Evolutionary conservation across 2,888 invertebrate genomes (phyloP), one percentile per base, ranked within the genome.

Genomic region (Pristionchus fissidentatus): DNA sequence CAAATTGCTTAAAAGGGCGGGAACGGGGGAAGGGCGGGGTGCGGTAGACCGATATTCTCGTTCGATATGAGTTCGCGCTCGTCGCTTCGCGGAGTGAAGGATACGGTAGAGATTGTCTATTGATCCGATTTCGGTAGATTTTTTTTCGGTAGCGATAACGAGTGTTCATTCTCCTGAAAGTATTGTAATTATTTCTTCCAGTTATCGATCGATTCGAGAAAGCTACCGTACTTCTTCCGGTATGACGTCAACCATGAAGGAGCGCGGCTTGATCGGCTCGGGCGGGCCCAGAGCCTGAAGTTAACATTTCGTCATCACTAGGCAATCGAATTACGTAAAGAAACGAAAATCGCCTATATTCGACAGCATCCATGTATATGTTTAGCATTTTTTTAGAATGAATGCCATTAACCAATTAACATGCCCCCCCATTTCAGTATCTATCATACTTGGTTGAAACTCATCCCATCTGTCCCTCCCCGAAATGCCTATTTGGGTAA

Each of bases 61-160:
- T 70, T 70, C 70, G 70, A 70, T 70, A 70, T 70, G 70, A 70
- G 70, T 70, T 70, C 70, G n/a, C 70, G 70, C 70, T 70, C 70
- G 70, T 70, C 70, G 70, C 70, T 70, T 38, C 70, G 38, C 70
- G 70, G 70, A 8, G 19, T 15, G n/a, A n/a, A n/a, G 70, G 22
- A 41, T 70, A 70, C 70, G 41, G 66, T 66, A 60, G 66, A 66
- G 3, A 66, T 70, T 43, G 70, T 41, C 41, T 38, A 70, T 70
- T 22, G 75, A 19, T 13, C 46, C 3, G 75, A 29, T n/a, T 75
- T 32, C 75, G 49, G 75, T 46, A 75, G 46, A 1, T n/a, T 46
- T 32, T 15, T 10, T n/a, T 46, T 41, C 49, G 49, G 75, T 75
- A 49, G 49, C 2, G 75, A 75, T 2, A 19, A 49, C 49, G 75